phyloP scores from a whole-genome alignment of 2,888 invertebrate genomes.

The Diarsia brunnea region DNA sequence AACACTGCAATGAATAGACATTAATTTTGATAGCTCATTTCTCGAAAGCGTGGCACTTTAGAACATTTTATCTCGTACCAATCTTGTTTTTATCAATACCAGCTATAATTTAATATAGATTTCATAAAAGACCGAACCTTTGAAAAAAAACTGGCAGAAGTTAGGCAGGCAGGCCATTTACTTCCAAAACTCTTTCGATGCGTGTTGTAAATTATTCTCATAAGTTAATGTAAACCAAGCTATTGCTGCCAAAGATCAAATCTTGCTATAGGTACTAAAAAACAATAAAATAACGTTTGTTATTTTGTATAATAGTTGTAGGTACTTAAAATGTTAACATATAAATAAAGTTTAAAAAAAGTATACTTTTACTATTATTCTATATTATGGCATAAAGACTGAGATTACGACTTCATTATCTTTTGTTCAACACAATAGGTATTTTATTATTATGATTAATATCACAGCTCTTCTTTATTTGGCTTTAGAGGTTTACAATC shows the following conservation, averaged over 20 bases:
- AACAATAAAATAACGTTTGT: slow-evolving; percentile 9
- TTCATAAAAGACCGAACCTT: too few species aligned
- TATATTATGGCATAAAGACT: slow-evolving; percentile 11
- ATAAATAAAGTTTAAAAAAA: not conserved
- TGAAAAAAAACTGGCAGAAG: too few species aligned
- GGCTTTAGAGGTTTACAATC: slow-evolving; percentile 70
- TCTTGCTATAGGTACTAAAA: not conserved
- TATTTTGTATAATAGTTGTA: slow-evolving; percentile 23
- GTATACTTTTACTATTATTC: not conserved
- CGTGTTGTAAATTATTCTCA: not conserved
- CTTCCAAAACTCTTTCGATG: not conserved
- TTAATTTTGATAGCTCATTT: too few species aligned
- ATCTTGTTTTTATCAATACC: too few species aligned
- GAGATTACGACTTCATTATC: slow-evolving; percentile 40
- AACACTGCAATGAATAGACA: too few species aligned
- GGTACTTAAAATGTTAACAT: slow-evolving; percentile 19
- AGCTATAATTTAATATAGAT: too few species aligned
- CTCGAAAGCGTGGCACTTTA: too few species aligned
- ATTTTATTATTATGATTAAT: slow-evolving; percentile 14
- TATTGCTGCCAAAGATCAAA: not conserved
- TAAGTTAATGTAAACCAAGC: not conserved
- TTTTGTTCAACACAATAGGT: slow-evolving; percentile 23
- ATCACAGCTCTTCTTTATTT: slow-evolving; percentile 80
- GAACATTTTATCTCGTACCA: too few species aligned
- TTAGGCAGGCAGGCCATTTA: too few species aligned